Conservation (phyloP, 2,113 vertebrate genomes). For the Rostratula benghalensis region DNA sequence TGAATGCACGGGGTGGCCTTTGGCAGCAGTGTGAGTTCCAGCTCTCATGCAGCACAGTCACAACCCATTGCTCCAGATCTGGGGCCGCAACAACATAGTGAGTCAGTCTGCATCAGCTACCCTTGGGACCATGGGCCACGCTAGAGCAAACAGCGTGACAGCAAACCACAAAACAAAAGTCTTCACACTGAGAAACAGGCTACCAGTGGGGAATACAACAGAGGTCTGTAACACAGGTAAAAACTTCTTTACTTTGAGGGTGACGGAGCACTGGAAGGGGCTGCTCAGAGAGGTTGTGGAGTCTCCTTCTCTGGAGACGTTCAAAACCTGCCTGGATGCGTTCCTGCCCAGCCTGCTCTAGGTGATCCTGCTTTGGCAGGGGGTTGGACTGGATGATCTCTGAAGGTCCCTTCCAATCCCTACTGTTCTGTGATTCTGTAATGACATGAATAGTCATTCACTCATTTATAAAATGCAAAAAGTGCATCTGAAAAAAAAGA, state of each 20-base stretch:
- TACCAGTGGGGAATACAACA: not conserved
- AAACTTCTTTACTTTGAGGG: not conserved
- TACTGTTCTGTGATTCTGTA: not conserved
- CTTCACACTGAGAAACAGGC: not conserved
- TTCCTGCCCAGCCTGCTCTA: not conserved
- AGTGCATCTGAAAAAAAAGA: not conserved
- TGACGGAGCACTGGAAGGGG: not conserved
- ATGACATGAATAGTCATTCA: not conserved
- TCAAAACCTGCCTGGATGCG: not conserved
- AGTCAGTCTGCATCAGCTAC: not conserved
- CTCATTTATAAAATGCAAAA: not conserved
- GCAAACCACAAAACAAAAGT: not conserved
- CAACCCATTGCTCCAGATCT: rapidly evolving
- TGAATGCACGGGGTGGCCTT: not conserved
- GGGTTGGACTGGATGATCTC: not conserved
- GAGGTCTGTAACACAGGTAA: not conserved
- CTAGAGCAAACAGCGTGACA: not conserved
- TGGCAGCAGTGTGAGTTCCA: not conserved
- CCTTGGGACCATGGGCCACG: rapidly evolving
- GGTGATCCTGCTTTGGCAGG: not conserved
- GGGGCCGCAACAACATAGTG: rapidly evolving
- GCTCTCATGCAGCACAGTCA: not conserved
- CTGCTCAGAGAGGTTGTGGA: not conserved
- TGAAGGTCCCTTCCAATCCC: not conserved
- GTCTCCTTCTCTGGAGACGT: not conserved